Percentiles rank a stretch among this genome's conserved stretches.
Evolutionary conservation across 2,888 invertebrate species (phyloP).

Genomic region (Standfussiana lucernea): DNA sequence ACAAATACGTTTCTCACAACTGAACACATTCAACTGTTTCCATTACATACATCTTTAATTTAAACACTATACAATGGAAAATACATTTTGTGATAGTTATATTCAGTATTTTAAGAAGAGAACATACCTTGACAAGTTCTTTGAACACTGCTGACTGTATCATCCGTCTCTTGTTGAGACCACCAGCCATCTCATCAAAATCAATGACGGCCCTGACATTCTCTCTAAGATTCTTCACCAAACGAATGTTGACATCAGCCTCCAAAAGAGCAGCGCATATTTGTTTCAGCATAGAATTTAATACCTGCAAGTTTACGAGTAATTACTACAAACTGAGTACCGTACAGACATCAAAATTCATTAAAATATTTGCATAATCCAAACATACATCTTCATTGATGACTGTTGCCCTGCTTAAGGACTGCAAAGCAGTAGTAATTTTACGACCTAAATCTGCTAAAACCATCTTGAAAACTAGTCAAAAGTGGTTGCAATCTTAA

Average conservation of each 20-base stretch:
- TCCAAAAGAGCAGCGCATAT: conserved; percentile 99
- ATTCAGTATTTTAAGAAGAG: background rate
- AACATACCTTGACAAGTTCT: conserved; percentile 97
- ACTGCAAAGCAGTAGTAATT: conserved; percentile 99
- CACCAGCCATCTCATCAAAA: conserved; percentile 99
- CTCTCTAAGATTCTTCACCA: conserved; percentile 98
- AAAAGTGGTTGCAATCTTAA: conserved; percentile 41
- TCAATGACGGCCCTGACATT: conserved; percentile 99
- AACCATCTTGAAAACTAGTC: conserved; percentile 94
- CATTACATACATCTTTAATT: background rate
- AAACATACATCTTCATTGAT: conserved; percentile 98
- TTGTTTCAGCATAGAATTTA: conserved; percentile 99
- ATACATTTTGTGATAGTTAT: background rate
- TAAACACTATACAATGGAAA: background rate
- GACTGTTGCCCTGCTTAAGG: conserved; percentile 99
- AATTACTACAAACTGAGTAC: conserved; percentile 6
- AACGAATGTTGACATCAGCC: conserved; percentile 98
- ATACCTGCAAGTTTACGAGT: conserved; percentile 91
- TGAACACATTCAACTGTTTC: background rate
- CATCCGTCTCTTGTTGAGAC: conserved; percentile 99
- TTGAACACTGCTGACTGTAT: conserved; percentile 99
- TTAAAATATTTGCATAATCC: background rate
- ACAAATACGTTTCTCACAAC: background rate
- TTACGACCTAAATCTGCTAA: conserved; percentile 99
- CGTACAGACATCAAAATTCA: conserved; percentile 8